Conservation (phyloP, 2,797 vertebrate species). For the Falco naumanni region DNA sequence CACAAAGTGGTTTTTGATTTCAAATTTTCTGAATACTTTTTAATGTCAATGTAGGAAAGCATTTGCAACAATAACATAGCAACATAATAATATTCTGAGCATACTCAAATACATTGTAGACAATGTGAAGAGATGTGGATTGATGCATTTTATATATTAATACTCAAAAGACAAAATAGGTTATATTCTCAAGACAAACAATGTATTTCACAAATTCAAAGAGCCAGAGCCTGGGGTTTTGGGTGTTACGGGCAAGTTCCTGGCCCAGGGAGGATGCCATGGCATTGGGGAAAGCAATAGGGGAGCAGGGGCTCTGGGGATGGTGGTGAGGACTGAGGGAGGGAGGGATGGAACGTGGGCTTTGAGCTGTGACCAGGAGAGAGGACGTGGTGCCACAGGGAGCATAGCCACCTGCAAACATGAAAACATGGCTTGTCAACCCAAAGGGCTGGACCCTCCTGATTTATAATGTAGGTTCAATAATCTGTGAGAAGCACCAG, state of each 20-base stretch:
- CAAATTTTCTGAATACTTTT: not conserved
- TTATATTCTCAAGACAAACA: not conserved
- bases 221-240: not conserved
- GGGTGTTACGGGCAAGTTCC: not conserved
- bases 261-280: not conserved
- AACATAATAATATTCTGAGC: not conserved
- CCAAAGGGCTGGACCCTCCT: rapidly evolving
- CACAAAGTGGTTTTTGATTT: not conserved
- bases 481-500: not conserved
- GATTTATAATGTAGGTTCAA: not conserved
- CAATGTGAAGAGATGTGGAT: not conserved
- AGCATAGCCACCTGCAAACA: rapidly evolving
- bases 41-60: not conserved
- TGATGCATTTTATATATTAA: not conserved
- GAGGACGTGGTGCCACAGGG: not conserved
- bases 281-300: not conserved
- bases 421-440: rapidly evolving
- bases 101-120: not conserved
- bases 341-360: not conserved
- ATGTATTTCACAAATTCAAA: not conserved
- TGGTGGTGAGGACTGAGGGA: not conserved
- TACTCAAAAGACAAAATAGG: not conserved
- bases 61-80: not conserved
- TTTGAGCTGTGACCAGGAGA: not conserved
- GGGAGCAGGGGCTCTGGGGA: not conserved